These are phyloP conservation scores for Eilema griseolum DNA, from an alignment of 2,888 invertebrate species.

Conservation along the genomic window DNA sequence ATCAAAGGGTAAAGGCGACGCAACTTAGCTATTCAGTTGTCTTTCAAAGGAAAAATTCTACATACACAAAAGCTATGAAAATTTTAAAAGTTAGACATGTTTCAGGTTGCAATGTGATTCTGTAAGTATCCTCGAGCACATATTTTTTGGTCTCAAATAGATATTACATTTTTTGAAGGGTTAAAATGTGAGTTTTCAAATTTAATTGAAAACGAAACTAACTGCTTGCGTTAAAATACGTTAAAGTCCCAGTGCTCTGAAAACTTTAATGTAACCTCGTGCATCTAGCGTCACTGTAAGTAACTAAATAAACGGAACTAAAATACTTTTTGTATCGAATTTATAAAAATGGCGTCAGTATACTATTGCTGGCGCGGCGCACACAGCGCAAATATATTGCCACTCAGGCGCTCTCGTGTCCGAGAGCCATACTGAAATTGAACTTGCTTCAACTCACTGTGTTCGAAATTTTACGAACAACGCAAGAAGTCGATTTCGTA, in stretches of 20 bases:
- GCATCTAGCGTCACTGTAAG: too few species aligned
- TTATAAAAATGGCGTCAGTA: slow-evolving; percentile 19
- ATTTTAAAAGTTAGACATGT: not conserved
- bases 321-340: not conserved
- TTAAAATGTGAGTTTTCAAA: too few species aligned
- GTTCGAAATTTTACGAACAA: too few species aligned
- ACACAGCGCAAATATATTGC: slow-evolving; percentile 51
- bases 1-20: slow-evolving; percentile 2
- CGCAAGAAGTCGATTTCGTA: too few species aligned
- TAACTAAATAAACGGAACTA: too few species aligned
- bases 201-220: too few species aligned
- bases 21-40: not conserved
- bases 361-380: slow-evolving; percentile 40
- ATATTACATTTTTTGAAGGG: not conserved
- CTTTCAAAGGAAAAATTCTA: not conserved
- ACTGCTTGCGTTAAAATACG: too few species aligned
- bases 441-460: slow-evolving; percentile 42
- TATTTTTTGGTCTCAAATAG: not conserved
- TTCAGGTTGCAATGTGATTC: not conserved
- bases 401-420: slow-evolving; percentile 42
- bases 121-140: not conserved
- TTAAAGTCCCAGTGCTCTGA: too few species aligned
- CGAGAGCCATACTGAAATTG: slow-evolving; percentile 48
- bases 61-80: not conserved
- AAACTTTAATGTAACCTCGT: too few species aligned